phyloP scores from a whole-genome alignment of 2,113 vertebrate species.

The Cercocebus atys region DNA sequence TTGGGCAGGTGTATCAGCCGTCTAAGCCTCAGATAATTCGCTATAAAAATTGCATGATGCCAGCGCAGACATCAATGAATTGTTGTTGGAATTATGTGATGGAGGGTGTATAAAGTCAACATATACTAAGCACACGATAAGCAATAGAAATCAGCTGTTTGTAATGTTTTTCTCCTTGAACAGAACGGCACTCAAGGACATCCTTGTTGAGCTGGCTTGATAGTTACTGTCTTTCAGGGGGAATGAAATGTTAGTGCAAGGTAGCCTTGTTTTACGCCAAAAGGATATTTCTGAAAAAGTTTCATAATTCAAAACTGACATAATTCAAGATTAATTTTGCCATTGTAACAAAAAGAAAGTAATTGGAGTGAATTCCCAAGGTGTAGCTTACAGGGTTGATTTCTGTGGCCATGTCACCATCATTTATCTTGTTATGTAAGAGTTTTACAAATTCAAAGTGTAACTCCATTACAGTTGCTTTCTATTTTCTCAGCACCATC shows the following conservation, averaged over 20 bases:
- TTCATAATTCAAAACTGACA: conserved; percentile 39
- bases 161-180: not conserved
- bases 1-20: not conserved
- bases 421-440: not conserved
- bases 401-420: not conserved
- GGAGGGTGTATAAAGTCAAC: not conserved
- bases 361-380: conserved; percentile 38
- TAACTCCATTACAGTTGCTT: not conserved
- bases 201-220: not conserved
- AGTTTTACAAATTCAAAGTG: not conserved
- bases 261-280: conserved; percentile 46
- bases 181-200: not conserved
- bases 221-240: conserved; percentile 21
- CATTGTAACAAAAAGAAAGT: conserved; percentile 27
- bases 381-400: not conserved
- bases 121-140: not conserved
- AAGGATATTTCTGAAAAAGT: conserved; percentile 41
- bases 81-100: not conserved
- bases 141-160: not conserved
- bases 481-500: not conserved
- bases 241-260: conserved; percentile 13
- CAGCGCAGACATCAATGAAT: not conserved
- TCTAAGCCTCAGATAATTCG: not conserved
- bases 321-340: conserved; percentile 60
- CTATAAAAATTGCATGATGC: not conserved